Evolutionary conservation across 2,888 invertebrate species (phyloP).

Genomic region (Busseola fusca): DNA sequence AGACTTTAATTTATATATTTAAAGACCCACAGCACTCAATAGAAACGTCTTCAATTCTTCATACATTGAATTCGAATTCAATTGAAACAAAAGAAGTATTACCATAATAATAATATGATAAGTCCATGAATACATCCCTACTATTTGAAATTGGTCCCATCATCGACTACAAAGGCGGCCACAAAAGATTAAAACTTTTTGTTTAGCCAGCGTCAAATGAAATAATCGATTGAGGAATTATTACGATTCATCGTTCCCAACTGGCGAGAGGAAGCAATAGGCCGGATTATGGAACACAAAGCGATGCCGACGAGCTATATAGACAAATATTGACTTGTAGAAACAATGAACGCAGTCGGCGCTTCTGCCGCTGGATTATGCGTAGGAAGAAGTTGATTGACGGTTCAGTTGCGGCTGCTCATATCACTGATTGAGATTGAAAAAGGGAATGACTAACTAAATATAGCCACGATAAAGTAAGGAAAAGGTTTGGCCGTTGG

Average conservation of each 20-base stretch:
- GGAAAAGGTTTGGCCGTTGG: slow-evolving; percentile 58
- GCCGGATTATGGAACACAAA: slow-evolving; percentile 83
- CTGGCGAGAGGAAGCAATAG: slow-evolving; percentile 81
- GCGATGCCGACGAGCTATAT: slow-evolving; percentile 80
- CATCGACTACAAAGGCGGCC: slow-evolving; percentile 74
- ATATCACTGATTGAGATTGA: slow-evolving; percentile 35
- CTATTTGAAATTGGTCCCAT: slow-evolving; percentile 76
- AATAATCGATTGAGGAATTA: slow-evolving; percentile 86
- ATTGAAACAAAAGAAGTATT: slow-evolving; percentile 76
- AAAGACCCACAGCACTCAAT: slow-evolving; percentile 24
- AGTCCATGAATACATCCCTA: slow-evolving; percentile 42
- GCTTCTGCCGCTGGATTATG: slow-evolving; percentile 71
- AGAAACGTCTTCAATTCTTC: slow-evolving; percentile 16
- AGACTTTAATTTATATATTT: slow-evolving; percentile 1
- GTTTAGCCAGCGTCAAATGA: slow-evolving; percentile 77
- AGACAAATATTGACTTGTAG: slow-evolving; percentile 89
- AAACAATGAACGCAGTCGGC: slow-evolving; percentile 79
- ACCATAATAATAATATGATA: slow-evolving; percentile 67
- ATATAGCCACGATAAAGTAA: slow-evolving; percentile 56
- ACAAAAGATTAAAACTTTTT: slow-evolving; percentile 82
- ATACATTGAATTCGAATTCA: slow-evolving; percentile 48
- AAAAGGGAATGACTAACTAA: slow-evolving; percentile 46
- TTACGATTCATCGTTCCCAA: slow-evolving; percentile 86
- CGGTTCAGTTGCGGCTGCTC: slow-evolving; percentile 66
- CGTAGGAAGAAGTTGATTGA: slow-evolving; percentile 79